Conservation (phyloP, 2,888 invertebrate species). For the Oconnorella tubifera region DNA sequence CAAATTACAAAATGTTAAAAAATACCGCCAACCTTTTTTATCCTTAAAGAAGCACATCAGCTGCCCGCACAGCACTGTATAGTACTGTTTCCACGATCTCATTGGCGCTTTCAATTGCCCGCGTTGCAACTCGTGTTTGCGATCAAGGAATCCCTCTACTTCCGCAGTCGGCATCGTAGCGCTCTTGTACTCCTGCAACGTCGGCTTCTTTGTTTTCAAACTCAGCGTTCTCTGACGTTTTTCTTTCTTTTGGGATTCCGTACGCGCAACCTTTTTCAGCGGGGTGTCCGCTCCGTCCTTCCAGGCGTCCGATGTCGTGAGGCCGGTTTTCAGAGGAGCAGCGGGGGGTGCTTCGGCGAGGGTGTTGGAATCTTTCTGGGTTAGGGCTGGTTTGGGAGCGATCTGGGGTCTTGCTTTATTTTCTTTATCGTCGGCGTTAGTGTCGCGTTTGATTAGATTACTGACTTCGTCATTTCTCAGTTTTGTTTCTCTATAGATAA, state of each 20-base stretch:
- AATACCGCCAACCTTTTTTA: constrained; percentile 67
- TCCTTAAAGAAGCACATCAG: constrained; percentile 96
- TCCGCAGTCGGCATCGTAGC: constrained; percentile 71
- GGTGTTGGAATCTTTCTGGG: not conserved
- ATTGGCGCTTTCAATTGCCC: constrained; percentile 89
- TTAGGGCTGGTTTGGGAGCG: not conserved
- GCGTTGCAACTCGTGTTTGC: constrained; percentile 88
- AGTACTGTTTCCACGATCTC: constrained; percentile 85
- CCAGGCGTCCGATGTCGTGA: constrained; percentile 29
- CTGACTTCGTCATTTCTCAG: constrained; percentile 29
- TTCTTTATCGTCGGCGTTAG: constrained; percentile 17
- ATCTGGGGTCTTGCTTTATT: not conserved
- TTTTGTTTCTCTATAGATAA: too few relatives aligned
- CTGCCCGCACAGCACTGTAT: constrained; percentile 93
- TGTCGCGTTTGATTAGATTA: constrained; percentile 23
- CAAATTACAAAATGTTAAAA: constrained; percentile 3
- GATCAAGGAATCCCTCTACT: constrained; percentile 82
- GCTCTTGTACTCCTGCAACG: constrained; percentile 38
- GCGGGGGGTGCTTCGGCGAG: not conserved
- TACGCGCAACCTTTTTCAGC: constrained; percentile 20
- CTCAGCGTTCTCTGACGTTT: constrained; percentile 73
- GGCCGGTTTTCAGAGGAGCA: constrained; percentile 21
- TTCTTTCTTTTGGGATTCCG: constrained; percentile 36
- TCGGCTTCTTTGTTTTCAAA: constrained; percentile 77
- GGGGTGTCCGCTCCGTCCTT: constrained; percentile 19